Evolutionary conservation across 2,797 vertebrate species (phyloP).

Genomic region (Melanotaenia trifasciata): DNA sequence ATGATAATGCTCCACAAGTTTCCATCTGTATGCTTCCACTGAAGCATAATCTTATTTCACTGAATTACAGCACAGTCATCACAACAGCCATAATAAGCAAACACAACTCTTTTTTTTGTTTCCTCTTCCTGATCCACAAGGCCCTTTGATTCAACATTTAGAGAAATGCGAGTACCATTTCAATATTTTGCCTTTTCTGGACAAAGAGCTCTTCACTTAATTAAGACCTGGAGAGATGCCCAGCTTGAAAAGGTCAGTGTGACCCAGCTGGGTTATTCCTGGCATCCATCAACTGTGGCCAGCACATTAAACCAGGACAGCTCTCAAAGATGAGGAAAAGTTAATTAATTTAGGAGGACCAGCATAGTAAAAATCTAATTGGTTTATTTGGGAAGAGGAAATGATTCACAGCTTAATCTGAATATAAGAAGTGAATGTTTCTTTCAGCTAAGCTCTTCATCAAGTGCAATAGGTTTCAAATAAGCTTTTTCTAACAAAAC

Average conservation of each 20-base stretch:
- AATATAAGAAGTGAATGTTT: conserved; percentile 12
- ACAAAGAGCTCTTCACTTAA: conserved; percentile 66
- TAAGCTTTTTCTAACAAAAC: conserved; percentile 12
- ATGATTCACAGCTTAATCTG: conserved; percentile 20
- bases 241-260: conserved; percentile 67
- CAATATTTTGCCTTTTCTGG: conserved; percentile 75
- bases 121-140: background rate
- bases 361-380: conserved; percentile 46
- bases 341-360: conserved; percentile 50
- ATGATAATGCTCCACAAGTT: conserved; percentile 9
- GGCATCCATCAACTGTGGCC: conserved; percentile 60
- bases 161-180: conserved; percentile 51
- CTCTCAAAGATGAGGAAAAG: conserved; percentile 51
- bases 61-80: conserved; percentile 21
- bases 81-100: conserved; percentile 4
- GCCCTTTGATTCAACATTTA: conserved; percentile 28
- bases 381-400: conserved; percentile 47
- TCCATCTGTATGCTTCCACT: background rate
- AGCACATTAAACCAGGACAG: conserved; percentile 51
- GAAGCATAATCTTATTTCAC: conserved; percentile 25
- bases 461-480: conserved; percentile 1
- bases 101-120: background rate
- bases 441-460: background rate
- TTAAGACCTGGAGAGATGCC: conserved; percentile 76
- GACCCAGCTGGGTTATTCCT: conserved; percentile 73